Evolutionary conservation across 1,140 invertebrate genomes (phyloP).

Genomic region (Cotesia vestalis): DNA sequence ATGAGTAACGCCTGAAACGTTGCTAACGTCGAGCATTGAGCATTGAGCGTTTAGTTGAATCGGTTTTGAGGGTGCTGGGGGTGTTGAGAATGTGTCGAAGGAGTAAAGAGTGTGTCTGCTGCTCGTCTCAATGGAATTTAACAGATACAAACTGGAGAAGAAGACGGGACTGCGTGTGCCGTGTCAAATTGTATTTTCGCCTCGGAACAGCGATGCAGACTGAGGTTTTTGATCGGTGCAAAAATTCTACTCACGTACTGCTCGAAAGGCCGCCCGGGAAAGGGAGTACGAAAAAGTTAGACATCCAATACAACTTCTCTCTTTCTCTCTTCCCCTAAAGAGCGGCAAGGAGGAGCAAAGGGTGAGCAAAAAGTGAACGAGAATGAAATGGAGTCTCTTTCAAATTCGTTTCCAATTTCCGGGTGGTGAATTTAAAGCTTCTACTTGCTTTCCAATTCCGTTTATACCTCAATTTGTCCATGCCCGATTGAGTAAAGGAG

Average conservation of each 20-base stretch:
- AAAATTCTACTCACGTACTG: conserved; percentile 31
- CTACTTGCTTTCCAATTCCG: conserved; percentile 25
- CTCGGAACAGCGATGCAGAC: conserved; percentile 18
- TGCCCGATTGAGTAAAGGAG: conserved; percentile 22
- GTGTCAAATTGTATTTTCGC: conserved; percentile 16
- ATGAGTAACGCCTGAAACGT: conserved; percentile 7
- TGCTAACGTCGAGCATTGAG: not conserved
- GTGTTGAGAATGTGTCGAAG: not conserved
- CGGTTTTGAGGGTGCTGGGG: conserved; percentile 4
- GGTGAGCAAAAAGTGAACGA: conserved; percentile 18
- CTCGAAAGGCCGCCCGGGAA: not conserved
- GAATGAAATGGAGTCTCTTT: conserved; percentile 30
- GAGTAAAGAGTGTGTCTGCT: not conserved
- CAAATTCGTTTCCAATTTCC: conserved; percentile 36
- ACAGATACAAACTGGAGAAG: not conserved
- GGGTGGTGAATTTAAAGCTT: conserved; percentile 28
- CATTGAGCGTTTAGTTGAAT: conserved; percentile 12
- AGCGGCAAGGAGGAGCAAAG: conserved; percentile 14
- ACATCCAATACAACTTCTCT: conserved; percentile 8
- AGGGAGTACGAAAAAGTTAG: conserved; percentile 13
- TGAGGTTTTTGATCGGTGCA: conserved; percentile 13
- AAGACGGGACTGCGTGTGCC: not conserved
- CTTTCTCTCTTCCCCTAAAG: no score
- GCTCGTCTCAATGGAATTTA: not conserved
- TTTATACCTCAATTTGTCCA: conserved; percentile 30